Evolutionary conservation across 30 jellyfish, hydroid and myxozoan species (phyloP).

Genomic region (Turritopsis rubra): DNA sequence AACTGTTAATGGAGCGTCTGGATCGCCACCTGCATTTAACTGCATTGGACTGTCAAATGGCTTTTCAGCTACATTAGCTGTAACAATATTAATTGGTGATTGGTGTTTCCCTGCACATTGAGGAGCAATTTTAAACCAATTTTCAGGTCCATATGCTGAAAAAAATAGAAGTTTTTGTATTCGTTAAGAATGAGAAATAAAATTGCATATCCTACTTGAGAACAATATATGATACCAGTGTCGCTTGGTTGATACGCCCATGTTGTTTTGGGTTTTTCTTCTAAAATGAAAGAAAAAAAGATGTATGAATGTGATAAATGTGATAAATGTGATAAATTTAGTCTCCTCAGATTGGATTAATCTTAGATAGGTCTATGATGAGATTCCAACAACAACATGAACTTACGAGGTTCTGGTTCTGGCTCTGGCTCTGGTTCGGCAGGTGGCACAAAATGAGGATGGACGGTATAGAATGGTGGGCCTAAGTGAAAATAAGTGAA

Average conservation of each 20-base stretch:
- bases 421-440: slow-evolving; percentile 19
- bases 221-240: not conserved
- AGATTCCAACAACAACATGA: slow-evolving; percentile 13
- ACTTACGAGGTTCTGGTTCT: slow-evolving; percentile 18
- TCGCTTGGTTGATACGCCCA: slow-evolving; percentile 31
- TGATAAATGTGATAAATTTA: not conserved
- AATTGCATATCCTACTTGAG: no score
- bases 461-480: not conserved
- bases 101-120: slow-evolving; percentile 61
- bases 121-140: slow-evolving; percentile 65
- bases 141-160: slow-evolving; percentile 86
- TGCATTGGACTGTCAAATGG: slow-evolving; percentile 34
- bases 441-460: slow-evolving; percentile 30
- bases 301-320: no score
- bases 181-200: no score
- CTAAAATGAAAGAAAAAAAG: not conserved
- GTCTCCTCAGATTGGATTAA: not conserved
- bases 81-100: slow-evolving; percentile 72
- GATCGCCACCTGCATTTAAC: slow-evolving; percentile 1
- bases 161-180: not conserved
- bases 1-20: slow-evolving; percentile 50
- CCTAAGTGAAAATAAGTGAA: not conserved
- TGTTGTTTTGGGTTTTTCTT: slow-evolving; percentile 17
- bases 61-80: slow-evolving; percentile 23
- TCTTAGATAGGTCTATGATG: slow-evolving; percentile 15